Percentiles rank a stretch among this genome's conserved stretches.
These are phyloP conservation scores for Cavia porcellus DNA, from an alignment of 2,113 vertebrate genomes.

Conservation along the genomic window DNA sequence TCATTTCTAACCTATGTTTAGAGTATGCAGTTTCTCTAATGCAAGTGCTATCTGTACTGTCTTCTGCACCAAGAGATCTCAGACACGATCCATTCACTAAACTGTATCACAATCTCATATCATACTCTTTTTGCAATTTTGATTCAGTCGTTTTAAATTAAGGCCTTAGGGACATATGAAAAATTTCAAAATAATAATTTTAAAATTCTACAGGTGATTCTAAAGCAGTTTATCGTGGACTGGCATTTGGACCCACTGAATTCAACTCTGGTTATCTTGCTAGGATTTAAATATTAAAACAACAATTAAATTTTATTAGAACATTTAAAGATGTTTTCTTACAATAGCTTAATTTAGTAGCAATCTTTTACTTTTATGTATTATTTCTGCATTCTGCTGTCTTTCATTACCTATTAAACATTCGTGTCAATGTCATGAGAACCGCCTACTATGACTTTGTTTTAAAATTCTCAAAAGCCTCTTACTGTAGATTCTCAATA, in stretches of 20 bases:
- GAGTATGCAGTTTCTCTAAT: background rate
- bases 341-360: background rate
- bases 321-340: background rate
- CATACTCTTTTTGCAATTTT: slow-evolving; percentile 26
- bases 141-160: slow-evolving; percentile 34
- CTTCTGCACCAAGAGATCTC: background rate
- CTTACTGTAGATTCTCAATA: slow-evolving; percentile 31
- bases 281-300: slow-evolving; percentile 22
- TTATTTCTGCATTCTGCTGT: background rate
- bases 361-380: background rate
- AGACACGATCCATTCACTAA: background rate
- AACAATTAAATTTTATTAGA: slow-evolving; percentile 16
- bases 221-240: background rate
- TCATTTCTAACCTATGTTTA: background rate
- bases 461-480: slow-evolving; percentile 26
- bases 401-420: slow-evolving; percentile 16
- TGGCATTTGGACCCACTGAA: background rate
- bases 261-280: slow-evolving; percentile 7
- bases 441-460: background rate
- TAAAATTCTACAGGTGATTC: background rate
- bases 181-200: background rate
- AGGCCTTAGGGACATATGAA: background rate
- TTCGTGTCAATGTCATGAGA: background rate
- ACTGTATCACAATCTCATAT: background rate
- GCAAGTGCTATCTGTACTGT: background rate